Conservation (phyloP, 2,113 vertebrate genomes). For the Loxodonta africana region DNA sequence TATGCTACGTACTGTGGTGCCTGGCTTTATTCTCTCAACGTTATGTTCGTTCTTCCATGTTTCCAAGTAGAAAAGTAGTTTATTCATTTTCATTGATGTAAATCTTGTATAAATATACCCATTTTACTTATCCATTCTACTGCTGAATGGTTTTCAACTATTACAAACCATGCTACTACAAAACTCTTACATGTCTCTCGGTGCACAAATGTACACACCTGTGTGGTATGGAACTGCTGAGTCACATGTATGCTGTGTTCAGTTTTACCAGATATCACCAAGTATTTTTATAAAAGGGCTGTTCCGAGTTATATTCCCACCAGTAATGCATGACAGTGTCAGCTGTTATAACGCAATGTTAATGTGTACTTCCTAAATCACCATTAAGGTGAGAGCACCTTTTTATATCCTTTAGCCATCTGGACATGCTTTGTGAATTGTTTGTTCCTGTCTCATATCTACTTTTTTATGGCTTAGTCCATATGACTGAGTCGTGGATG, state of each 20-base stretch:
- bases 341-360: neutral
- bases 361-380: too few species aligned
- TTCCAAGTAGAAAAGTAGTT: too few species aligned
- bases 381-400: too few species aligned
- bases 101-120: too few species aligned
- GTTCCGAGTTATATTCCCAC: neutral
- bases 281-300: neutral
- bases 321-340: neutral
- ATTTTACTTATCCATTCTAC: too few species aligned
- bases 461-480: neutral
- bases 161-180: too few species aligned
- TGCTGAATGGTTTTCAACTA: too few species aligned
- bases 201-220: too few species aligned
- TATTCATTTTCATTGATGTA: too few species aligned
- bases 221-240: too few species aligned
- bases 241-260: neutral
- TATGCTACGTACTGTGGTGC: too few species aligned
- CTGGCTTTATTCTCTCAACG: neutral
- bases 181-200: too few species aligned
- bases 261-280: neutral
- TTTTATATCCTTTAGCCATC: neutral
- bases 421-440: neutral
- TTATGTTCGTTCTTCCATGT: neutral
- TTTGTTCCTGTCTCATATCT: neutral
- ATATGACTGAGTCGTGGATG: neutral